Conservation (phyloP, 23 tunicate genomes). For the Oikopleura dioica region DNA sequence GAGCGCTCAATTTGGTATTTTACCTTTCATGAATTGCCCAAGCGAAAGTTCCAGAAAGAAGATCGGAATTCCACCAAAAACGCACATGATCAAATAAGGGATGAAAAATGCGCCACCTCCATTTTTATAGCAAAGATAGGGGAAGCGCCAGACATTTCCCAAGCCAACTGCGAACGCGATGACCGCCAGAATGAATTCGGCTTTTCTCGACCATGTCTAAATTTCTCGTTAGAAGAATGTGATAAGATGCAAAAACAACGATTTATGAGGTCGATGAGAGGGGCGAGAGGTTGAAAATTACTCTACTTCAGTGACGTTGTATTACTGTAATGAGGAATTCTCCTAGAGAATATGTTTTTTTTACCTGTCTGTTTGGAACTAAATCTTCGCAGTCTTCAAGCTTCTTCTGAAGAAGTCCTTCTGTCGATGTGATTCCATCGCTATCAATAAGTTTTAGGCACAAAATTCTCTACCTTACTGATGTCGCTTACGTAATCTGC, state of each 20-base stretch:
- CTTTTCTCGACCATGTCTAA: no score
- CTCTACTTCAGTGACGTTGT: no score
- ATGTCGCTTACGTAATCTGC: no score
- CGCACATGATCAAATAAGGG: conserved; percentile 64
- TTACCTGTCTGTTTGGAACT: no score
- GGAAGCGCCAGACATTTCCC: conserved; percentile 8
- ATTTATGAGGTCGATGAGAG: no score
- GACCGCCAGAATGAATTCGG: conserved; percentile 9
- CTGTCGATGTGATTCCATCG: conserved; percentile 1
- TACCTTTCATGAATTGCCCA: conserved; percentile 62
- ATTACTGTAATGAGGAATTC: no score
- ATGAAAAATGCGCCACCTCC: conserved; percentile 65
- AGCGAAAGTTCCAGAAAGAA: conserved; percentile 81
- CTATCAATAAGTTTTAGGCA: no score
- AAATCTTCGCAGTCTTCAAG: not conserved
- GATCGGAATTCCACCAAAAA: conserved; percentile 77
- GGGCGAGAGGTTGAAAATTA: no score
- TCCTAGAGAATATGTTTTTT: no score
- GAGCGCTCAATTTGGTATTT: not conserved
- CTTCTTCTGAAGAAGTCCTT: not conserved
- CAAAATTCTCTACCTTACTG: no score
- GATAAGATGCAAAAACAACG: no score
- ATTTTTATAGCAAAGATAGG: conserved; percentile 7
- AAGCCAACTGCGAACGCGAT: conserved; percentile 3
- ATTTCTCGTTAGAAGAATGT: no score